phyloP scores from a whole-genome alignment of 1,140 invertebrate species.

The Heterodera carotae region DNA sequence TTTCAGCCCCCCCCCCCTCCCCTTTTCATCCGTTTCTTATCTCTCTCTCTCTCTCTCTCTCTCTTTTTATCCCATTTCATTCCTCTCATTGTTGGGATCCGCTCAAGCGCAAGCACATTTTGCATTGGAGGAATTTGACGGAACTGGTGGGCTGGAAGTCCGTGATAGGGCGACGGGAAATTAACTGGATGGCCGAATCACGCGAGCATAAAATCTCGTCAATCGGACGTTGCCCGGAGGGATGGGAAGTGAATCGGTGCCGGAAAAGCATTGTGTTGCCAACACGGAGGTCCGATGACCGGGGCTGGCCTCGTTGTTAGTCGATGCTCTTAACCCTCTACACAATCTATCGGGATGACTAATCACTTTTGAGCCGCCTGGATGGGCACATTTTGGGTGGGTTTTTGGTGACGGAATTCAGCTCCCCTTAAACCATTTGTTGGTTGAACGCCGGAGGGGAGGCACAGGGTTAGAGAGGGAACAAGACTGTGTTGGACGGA shows the following conservation, averaged over 20 bases:
- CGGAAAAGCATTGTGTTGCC: not conserved
- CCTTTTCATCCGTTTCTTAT: no score
- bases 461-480: not conserved
- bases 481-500: not conserved
- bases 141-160: not conserved
- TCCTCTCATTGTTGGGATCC: not conserved
- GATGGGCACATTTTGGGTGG: constrained; percentile 1
- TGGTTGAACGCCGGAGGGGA: not conserved
- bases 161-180: constrained; percentile 2
- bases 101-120: constrained; percentile 10
- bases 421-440: not conserved
- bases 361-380: constrained; percentile 20
- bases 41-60: no score
- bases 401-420: constrained; percentile 1
- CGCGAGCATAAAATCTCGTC: constrained; percentile 14
- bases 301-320: not conserved
- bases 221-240: not conserved
- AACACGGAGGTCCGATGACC: not conserved
- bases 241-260: not conserved
- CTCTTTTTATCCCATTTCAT: not conserved
- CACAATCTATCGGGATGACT: not conserved
- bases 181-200: constrained; percentile 19
- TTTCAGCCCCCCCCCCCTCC: not conserved
- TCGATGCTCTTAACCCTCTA: not conserved
- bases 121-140: not conserved